A percentile compares a stretch with the other conserved stretches of the same genome.
Evolutionary conservation across 2,888 invertebrate species (phyloP).

Genomic region (Trachelus tabidus): DNA sequence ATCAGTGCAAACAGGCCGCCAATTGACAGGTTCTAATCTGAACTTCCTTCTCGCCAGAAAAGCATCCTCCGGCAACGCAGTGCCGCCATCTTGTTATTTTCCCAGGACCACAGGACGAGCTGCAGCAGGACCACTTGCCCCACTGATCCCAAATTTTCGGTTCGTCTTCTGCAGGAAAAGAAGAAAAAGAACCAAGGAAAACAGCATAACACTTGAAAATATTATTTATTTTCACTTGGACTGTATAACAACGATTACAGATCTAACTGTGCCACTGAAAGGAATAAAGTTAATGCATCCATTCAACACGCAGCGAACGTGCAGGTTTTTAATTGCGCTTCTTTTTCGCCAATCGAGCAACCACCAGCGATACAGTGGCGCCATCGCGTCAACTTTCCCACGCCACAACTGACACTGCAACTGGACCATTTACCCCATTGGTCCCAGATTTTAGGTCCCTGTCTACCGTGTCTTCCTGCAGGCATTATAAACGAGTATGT

Average conservation of each 20-base stretch:
- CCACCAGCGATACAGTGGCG: conserved; percentile 66
- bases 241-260: not conserved
- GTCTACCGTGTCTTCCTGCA: conserved; percentile 19
- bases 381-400: conserved; percentile 66
- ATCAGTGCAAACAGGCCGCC: conserved; percentile 45
- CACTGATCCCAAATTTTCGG: conserved; percentile 64
- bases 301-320: conserved; percentile 61
- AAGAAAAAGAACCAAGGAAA: conserved; percentile 1
- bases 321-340: conserved; percentile 68
- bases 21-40: conserved; percentile 65
- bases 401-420: conserved; percentile 67
- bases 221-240: not conserved
- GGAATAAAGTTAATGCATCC: not conserved
- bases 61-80: conserved; percentile 63
- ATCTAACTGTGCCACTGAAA: not conserved
- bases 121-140: conserved; percentile 66
- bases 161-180: conserved; percentile 17
- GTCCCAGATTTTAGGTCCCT: conserved; percentile 65
- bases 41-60: conserved; percentile 67
- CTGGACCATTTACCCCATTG: conserved; percentile 68
- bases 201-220: not conserved
- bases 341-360: conserved; percentile 67
- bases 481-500: not conserved
- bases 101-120: conserved; percentile 64
- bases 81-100: conserved; percentile 65